Percentiles rank a stretch among this genome's conserved stretches.
These are phyloP conservation scores for Typhlichthys subterraneus DNA, from an alignment of 2,797 vertebrate species.

Conservation along the genomic window DNA sequence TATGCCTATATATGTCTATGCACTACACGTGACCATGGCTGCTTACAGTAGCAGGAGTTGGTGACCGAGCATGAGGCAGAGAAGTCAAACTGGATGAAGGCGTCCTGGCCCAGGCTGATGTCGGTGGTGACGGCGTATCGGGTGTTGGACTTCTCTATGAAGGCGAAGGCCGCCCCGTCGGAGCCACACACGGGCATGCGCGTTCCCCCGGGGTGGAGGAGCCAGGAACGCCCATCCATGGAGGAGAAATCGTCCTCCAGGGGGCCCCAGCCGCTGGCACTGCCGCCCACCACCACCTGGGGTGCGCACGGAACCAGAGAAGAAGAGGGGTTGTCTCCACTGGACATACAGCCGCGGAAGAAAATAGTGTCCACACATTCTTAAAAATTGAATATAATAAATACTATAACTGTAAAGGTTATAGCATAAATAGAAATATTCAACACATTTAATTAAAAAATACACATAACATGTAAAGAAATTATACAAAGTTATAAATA, in stretches of 20 bases:
- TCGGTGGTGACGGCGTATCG: slow-evolving; percentile 96
- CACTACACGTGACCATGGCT: not conserved
- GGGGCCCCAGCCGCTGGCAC: slow-evolving; percentile 93
- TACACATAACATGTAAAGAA: too few species aligned
- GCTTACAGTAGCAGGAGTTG: slow-evolving; percentile 95
- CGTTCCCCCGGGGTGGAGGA: slow-evolving; percentile 95
- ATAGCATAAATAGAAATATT: too few species aligned
- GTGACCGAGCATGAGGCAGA: slow-evolving; percentile 98
- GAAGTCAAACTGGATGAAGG: slow-evolving; percentile 97
- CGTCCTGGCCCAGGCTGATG: slow-evolving; percentile 91
- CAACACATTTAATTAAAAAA: too few species aligned
- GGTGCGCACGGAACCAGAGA: not conserved
- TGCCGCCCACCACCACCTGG: slow-evolving; percentile 95
- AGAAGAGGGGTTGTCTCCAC: not conserved
- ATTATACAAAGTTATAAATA: too few species aligned
- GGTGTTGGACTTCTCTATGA: slow-evolving; percentile 97
- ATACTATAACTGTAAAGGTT: too few species aligned
- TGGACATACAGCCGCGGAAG: too few species aligned
- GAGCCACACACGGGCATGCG: slow-evolving; percentile 98
- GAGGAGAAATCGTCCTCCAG: slow-evolving; percentile 94
- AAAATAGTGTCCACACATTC: too few species aligned
- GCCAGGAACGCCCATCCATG: slow-evolving; percentile 91
- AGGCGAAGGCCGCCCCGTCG: slow-evolving; percentile 92
- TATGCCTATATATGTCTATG: too few species aligned
- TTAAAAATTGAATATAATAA: too few species aligned